Evolutionary conservation across 2,113 vertebrate genomes (phyloP), one percentile per base, ranked within the genome.

Genomic region (Tupaia tana): DNA sequence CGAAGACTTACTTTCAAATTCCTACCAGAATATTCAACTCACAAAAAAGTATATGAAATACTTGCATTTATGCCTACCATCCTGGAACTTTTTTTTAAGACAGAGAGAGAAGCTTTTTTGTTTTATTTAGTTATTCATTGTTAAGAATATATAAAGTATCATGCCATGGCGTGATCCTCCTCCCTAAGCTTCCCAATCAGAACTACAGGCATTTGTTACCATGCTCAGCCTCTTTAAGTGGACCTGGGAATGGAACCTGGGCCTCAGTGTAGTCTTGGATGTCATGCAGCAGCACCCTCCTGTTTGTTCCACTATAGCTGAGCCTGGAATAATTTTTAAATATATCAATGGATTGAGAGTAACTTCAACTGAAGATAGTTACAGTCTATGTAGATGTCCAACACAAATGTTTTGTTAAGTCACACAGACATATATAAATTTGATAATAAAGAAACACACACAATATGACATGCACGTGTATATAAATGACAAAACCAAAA

Each of bases 21-120:
- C 73, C 22, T 80, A 85, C 9, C 19, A 52, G 74, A 69, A 56
- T 94, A 93, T 82, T 91, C 79, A 96, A 91, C 56, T 79, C 74
- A 77, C 34, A 86, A 73, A 95, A 70, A 84, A 43, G n/a, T 91
- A 82, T 20, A 93, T 58, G 18, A 97, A 94, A 91, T 96, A 92
- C 66, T 86, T 86, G 6, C 80, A 78, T 67, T 95, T 89, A 92
- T 69, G 67, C 34, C 95, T 89, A 91, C 27, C 13, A 78, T 66
- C 7, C 5, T 83, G 43, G 56, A 85, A 77, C 18, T 78, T 70
- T 78, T 79, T 88, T 83, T 67, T 59, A 63, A 75, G 56, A 61
- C 24, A 83, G 20, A 95, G 16, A 90, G 43, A 43, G 43, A 43
- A 43, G 43, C 43, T 43, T 43, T 43, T 6, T 43, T 43, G 43